Conservation (phyloP, 2,888 invertebrate genomes). For the Bellardia pandia region DNA sequence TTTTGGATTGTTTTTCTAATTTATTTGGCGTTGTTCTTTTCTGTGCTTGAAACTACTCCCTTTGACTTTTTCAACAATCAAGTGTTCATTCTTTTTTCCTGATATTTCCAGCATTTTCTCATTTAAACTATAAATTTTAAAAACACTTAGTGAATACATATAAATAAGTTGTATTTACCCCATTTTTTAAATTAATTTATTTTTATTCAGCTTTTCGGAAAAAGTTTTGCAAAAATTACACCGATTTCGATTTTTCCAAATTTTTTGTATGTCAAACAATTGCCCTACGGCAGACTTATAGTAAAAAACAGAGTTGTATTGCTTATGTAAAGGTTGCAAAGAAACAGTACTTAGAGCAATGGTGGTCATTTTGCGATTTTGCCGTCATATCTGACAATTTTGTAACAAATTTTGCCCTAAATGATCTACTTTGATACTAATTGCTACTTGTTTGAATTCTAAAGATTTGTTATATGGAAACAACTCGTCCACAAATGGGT, state of each 20-base stretch:
- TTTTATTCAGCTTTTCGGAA: conserved; percentile 64
- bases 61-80: conserved; percentile 22
- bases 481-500: no score
- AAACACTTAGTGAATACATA: background rate
- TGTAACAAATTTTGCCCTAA: no score
- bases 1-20: conserved; percentile 40
- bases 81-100: background rate
- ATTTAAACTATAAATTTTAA: background rate
- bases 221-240: conserved; percentile 71
- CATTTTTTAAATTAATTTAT: conserved; percentile 67
- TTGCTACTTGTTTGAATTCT: no score
- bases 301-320: background rate
- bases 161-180: conserved; percentile 68
- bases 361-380: no score
- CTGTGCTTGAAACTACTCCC: conserved; percentile 32
- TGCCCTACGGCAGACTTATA: conserved; percentile 9
- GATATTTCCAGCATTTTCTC: background rate
- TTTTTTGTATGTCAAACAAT: conserved; percentile 74
- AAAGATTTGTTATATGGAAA: no score
- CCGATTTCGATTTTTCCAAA: conserved; percentile 75
- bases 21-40: conserved; percentile 51
- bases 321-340: no score
- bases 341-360: no score
- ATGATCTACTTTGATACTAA: no score
- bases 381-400: no score